Evolutionary conservation across 2,113 vertebrate genomes (phyloP).

Genomic region (Microcebus ravelobensis): DNA sequence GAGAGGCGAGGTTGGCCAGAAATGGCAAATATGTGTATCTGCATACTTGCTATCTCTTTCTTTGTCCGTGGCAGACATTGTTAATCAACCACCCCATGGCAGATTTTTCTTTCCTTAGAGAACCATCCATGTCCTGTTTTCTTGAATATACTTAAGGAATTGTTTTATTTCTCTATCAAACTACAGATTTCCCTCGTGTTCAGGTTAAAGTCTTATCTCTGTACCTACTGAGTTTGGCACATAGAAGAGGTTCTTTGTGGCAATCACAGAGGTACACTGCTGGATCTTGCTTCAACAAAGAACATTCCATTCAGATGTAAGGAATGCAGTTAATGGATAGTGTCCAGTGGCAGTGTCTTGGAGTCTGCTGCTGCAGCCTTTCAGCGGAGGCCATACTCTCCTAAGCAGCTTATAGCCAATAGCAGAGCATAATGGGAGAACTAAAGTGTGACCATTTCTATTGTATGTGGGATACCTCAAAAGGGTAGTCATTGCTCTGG

Average conservation of each 20-base stretch:
- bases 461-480: not conserved
- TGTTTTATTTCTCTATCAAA: not conserved
- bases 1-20: not conserved
- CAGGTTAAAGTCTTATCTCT: not conserved
- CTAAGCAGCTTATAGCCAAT: not conserved
- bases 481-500: not conserved
- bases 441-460: not conserved
- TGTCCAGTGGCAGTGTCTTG: not conserved
- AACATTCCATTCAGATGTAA: not conserved
- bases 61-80: not conserved
- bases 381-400: not conserved
- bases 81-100: not conserved
- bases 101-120: not conserved
- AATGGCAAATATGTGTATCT: not conserved
- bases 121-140: not conserved
- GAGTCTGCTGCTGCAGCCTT: not conserved
- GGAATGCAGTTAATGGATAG: not conserved
- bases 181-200: not conserved
- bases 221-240: not conserved
- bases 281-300: not conserved
- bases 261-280: not conserved
- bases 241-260: not conserved
- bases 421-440: not conserved
- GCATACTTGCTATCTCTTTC: not conserved
- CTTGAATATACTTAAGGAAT: not conserved